phyloP scores from a whole-genome alignment of 1,140 invertebrate species.

The Aphelenchoides besseyi region DNA sequence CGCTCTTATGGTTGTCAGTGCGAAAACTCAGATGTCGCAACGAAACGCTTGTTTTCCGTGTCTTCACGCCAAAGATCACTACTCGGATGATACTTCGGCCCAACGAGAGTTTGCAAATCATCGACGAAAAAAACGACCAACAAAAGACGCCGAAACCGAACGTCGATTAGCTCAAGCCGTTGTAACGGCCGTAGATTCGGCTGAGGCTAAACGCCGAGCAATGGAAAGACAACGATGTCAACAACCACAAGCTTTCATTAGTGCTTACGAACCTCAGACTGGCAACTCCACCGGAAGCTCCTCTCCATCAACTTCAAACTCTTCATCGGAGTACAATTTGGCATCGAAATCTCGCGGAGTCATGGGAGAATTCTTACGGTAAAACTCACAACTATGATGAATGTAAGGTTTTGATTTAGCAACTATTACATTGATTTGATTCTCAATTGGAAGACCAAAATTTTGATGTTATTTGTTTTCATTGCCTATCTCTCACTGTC shows the following conservation, averaged over 20 bases:
- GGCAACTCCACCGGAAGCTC: constrained; percentile 26
- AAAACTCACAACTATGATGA: background rate
- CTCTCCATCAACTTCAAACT: constrained; percentile 29
- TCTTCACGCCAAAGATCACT: constrained; percentile 37
- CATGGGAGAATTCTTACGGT: constrained; percentile 60
- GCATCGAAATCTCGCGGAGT: constrained; percentile 47
- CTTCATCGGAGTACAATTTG: constrained; percentile 50
- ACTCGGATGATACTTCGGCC: constrained; percentile 15
- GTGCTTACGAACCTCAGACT: background rate
- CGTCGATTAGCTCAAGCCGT: background rate
- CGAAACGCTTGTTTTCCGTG: constrained; percentile 62
- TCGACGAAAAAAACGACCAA: background rate
- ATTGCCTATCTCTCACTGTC: constrained; percentile 60
- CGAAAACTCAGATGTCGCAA: constrained; percentile 56
- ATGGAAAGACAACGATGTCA: background rate
- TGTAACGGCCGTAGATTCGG: background rate
- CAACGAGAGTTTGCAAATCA: background rate
- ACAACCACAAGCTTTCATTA: background rate
- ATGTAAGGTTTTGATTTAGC: constrained; percentile 36
- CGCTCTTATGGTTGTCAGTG: constrained; percentile 63
- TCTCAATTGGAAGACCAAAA: constrained; percentile 54
- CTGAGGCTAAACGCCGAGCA: background rate
- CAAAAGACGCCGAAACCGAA: background rate
- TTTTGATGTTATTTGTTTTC: constrained; percentile 61
- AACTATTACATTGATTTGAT: constrained; percentile 59